Conservation (phyloP, 1,140 invertebrate species). For the Sinella curviseta region DNA sequence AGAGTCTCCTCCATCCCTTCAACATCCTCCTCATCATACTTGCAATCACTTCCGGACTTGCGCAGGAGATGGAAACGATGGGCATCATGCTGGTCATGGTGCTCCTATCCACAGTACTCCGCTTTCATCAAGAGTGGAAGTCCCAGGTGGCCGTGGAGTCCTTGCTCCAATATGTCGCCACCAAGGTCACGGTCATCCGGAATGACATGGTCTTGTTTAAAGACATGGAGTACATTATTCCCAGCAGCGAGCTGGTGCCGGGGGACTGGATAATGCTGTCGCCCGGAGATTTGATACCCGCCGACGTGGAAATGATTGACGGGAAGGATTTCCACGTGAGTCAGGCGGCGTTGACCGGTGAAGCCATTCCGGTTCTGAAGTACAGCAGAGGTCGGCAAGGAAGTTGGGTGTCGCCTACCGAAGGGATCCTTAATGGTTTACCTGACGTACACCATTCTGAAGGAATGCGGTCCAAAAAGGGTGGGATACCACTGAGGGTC, state of each 20-base stretch:
- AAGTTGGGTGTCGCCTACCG: background rate
- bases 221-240: background rate
- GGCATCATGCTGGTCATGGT: constrained; percentile 36
- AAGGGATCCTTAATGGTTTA: background rate
- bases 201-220: background rate
- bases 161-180: constrained; percentile 18
- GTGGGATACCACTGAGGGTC: too few species aligned
- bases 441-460: too few species aligned
- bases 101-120: constrained; percentile 16
- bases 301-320: constrained; percentile 18
- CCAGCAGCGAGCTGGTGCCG: constrained; percentile 22
- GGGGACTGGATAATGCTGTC: constrained; percentile 34
- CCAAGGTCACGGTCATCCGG: constrained; percentile 29
- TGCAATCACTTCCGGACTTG: background rate
- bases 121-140: constrained; percentile 35
- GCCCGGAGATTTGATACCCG: constrained; percentile 29
- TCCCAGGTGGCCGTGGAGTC: constrained; percentile 17
- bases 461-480: too few species aligned
- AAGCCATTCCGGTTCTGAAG: constrained; percentile 37
- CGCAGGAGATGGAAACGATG: constrained; percentile 29
- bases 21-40: constrained; percentile 32
- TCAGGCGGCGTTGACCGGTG: constrained; percentile 33
- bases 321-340: constrained; percentile 34
- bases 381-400: background rate
- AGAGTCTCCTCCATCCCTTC: constrained; percentile 28